These are phyloP conservation scores for Peromyscus aztecus DNA, from an alignment of 2,797 vertebrate genomes.

Conservation along the genomic window DNA sequence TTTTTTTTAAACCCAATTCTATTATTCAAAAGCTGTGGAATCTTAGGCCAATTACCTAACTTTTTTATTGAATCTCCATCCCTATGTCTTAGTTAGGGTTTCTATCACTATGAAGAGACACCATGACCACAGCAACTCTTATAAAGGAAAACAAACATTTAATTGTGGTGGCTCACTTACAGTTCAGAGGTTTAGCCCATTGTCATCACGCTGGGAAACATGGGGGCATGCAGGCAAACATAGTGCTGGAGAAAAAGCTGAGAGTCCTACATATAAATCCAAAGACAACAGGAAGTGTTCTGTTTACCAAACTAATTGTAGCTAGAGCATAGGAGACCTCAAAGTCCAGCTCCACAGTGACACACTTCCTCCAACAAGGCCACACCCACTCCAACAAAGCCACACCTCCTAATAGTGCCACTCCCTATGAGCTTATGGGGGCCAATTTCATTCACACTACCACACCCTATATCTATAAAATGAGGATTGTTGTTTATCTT, in stretches of 20 bases:
- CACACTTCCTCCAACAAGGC: neutral
- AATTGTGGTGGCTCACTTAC: neutral
- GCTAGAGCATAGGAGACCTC: neutral
- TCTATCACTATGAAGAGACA: neutral
- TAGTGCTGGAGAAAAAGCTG: neutral
- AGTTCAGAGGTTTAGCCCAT: neutral
- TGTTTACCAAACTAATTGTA: neutral
- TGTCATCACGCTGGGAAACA: neutral
- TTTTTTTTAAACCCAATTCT: neutral
- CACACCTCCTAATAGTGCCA: neutral
- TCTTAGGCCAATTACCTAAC: neutral
- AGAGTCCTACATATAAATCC: neutral
- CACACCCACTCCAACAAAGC: neutral
- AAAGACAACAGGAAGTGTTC: neutral
- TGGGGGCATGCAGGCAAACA: neutral
- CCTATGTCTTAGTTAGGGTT: neutral
- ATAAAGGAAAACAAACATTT: neutral
- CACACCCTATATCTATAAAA: neutral
- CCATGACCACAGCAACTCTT: neutral
- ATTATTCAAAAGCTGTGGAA: neutral
- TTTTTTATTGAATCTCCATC: neutral
- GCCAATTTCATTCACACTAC: neutral
- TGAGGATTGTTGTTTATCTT: neutral
- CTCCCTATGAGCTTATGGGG: neutral
- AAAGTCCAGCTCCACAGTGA: neutral